phyloP scores from a whole-genome alignment of 2,797 vertebrate species.

The Gallinago stenura region DNA sequence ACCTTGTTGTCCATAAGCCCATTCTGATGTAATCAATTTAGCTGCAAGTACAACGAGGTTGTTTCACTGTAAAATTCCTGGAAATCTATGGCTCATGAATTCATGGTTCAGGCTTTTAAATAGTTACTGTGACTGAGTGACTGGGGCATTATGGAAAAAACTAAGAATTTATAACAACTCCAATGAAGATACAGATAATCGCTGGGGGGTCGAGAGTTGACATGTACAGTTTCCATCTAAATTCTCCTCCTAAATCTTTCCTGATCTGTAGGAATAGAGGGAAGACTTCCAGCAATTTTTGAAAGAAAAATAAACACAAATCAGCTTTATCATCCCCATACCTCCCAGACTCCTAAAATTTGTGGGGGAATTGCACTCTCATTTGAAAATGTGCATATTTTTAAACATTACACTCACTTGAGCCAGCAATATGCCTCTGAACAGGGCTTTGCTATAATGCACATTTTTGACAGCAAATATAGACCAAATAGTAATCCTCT shows the following conservation, averaged over 20 bases:
- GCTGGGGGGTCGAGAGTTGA: background rate
- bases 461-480: background rate
- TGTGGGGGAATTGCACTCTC: background rate
- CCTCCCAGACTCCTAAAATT: background rate
- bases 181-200: background rate
- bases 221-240: background rate
- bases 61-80: background rate
- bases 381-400: background rate
- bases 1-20: background rate
- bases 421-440: background rate
- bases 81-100: background rate
- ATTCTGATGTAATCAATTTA: slow-evolving; percentile 1
- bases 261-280: background rate
- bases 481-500: background rate
- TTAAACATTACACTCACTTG: background rate
- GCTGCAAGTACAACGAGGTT: background rate
- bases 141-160: background rate
- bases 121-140: background rate
- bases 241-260: background rate
- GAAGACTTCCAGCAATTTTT: background rate
- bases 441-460: accelerated
- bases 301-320: background rate
- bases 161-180: background rate
- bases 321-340: background rate
- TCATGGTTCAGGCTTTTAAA: background rate